A percentile compares a stretch with the other conserved stretches of the same genome.
These are phyloP conservation scores for Emmelina monodactyla DNA, from an alignment of 2,888 invertebrate genomes.

Conservation along the genomic window DNA sequence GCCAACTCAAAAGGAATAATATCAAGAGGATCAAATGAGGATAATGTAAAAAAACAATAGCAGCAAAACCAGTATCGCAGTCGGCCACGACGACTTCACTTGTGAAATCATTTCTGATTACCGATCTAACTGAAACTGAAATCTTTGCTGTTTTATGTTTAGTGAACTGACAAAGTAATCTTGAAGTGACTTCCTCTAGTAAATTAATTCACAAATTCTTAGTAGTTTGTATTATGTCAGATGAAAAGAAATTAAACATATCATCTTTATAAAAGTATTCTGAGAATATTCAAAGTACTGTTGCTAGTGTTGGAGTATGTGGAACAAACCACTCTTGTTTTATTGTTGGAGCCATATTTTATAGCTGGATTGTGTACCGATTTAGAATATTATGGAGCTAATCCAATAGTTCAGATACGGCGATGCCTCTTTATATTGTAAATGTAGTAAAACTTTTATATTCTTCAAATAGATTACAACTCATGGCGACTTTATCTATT, in stretches of 20 bases:
- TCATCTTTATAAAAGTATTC: constrained; percentile 43
- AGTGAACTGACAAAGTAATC: no score
- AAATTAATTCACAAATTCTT: not conserved
- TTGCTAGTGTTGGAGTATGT: constrained; percentile 42
- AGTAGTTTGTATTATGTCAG: constrained; percentile 20
- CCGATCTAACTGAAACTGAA: no score
- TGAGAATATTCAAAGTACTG: constrained; percentile 49
- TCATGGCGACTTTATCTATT: no score
- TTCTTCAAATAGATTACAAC: no score
- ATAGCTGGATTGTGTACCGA: constrained; percentile 63
- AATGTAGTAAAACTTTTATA: no score
- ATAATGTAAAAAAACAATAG: constrained; percentile 55
- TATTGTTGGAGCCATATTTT: constrained; percentile 65
- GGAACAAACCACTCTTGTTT: constrained; percentile 58
- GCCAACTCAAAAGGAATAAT: constrained; percentile 41
- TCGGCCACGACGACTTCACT: no score
- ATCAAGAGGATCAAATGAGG: constrained; percentile 36
- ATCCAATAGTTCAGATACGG: not conserved
- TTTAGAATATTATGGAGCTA: constrained; percentile 34
- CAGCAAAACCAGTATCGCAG: no score
- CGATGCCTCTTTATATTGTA: no score
- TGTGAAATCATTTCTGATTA: no score
- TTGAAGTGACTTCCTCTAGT: not conserved
- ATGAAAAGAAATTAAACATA: constrained; percentile 38
- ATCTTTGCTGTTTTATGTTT: no score